Base-by-base conservation (phyloP, 2,888 invertebrate genomes). In the Drosophila conformis region DNA sequence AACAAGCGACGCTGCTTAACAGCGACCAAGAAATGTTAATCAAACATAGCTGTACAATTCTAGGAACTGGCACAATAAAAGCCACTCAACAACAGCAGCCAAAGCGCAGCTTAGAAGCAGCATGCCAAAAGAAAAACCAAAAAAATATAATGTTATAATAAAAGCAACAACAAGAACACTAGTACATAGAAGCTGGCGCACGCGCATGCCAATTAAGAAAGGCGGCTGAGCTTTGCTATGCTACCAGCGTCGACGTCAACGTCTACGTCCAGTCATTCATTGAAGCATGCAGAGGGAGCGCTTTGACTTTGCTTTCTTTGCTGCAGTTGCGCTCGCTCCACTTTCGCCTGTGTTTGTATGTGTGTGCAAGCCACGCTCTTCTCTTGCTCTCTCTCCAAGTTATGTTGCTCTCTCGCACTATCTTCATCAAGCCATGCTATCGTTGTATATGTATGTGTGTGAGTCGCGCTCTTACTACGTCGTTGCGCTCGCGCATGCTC, bases 41-140 rank as follows among this genome's bases (percentile, higher is more conserved):
- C 90, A 89, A 88, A 85, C 75, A 83, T 85, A 85, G 85, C 85
- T 89, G 85, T 85, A 85, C 67, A 76, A 88, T 88, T 85, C 88
- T 73, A 54, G 83, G 90, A 85, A 89, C 81, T 88, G 71, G 86
- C 76, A 84, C 89, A 84, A 83, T 83, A 84, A 85, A 84, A 74
- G 68, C 77, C 73, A 73, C 82, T 81, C 70, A 56, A 67, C 78
- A 69, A 63, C 48, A 51, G 64, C 54, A 38, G 52, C 63, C 48
- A 66, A 69, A 81, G 64, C 69, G 64, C 64, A 79, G 68, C 80
- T 61, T 64, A 68, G 73, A 77, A 79, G 59, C 61, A 73, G 38
- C 66, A 66, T 15, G 76, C 62, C 65, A 54, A 78, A 67, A 67
- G 72, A 63, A 82, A 78, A 76, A 52, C 64, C 56, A 57, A 53